Evolutionary conservation across 2,888 invertebrate species (phyloP), one percentile per base, ranked within the genome.

Genomic region (Zelleria hepariella): DNA sequence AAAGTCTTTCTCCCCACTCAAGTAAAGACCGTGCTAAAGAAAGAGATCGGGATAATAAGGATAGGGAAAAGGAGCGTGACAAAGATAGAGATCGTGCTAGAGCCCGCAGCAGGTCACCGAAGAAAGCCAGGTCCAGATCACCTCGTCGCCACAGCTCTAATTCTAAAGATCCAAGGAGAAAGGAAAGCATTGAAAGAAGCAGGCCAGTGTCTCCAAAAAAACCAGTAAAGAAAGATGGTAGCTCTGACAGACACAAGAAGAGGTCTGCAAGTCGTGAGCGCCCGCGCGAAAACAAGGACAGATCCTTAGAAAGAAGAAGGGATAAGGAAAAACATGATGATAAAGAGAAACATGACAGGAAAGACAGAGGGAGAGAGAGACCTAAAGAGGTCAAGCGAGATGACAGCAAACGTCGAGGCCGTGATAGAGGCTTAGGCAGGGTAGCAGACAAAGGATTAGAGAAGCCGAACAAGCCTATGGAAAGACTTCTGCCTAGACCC

Each of bases 281-380:
- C 68, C 92, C 84, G 66, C 88, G 84, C 78, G 90, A 82, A n/a
- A n/a, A n/a, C 63, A 90, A 85, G 72, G 89, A 86, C 68, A 85
- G 75, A 68, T 90, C 78, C 62, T 73, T 82, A 69, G 90, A 90
- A 67, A 78, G 82, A 64, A 78, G 89, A 60, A 90, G 90, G 71
- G 84, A 89, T 61, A 90, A 90, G 71, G 84, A 89, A 61, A 90
- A 90, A 71, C 83, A 90, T 67, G 90, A 90, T 62, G 90, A 90
- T 55, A 89, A 91, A 71, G 91, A 91, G 66, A 81, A 91, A 69
- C 86, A 92, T 64, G 93, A 93, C 61, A 86, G 93, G 57, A 92
- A 92, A 65, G 95, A 95, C 64, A 87, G 94, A 63, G 93, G 93
- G 58, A 91, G 94, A 59, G 90, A 89, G 82, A 82, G 92, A 63